phyloP scores from a whole-genome alignment of 2,888 invertebrate species.

The Cantharis lateralis region DNA sequence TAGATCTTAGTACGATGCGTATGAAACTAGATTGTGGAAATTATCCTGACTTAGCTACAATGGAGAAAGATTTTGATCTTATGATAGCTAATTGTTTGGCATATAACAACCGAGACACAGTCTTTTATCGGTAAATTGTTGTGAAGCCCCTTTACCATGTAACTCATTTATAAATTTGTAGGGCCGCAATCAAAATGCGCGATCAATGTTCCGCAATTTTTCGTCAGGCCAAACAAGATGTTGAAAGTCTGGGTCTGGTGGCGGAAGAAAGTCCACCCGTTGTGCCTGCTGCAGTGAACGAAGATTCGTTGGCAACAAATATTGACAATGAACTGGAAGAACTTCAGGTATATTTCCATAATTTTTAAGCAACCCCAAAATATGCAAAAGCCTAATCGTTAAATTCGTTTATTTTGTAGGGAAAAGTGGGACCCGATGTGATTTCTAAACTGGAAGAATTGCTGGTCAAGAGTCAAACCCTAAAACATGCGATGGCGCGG shows the following conservation, averaged over 20 bases:
- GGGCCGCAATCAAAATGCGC: constrained; percentile 85
- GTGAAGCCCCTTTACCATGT: not conserved
- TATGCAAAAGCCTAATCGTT: too few relatives aligned
- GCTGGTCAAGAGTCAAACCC: constrained; percentile 65
- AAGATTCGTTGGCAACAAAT: constrained; percentile 59
- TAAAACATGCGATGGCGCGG: constrained; percentile 63
- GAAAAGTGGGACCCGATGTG: constrained; percentile 51
- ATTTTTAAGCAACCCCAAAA: too few relatives aligned
- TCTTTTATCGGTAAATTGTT: constrained; percentile 77
- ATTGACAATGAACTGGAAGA: constrained; percentile 62
- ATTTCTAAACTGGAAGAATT: constrained; percentile 64
- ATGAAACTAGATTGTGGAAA: constrained; percentile 70
- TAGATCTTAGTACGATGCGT: constrained; percentile 90
- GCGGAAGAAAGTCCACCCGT: constrained; percentile 50
- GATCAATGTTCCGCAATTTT: constrained; percentile 85
- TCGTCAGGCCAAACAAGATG: constrained; percentile 76
- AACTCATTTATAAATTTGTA: constrained; percentile 40
- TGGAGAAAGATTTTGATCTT: constrained; percentile 90
- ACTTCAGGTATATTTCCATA: constrained; percentile 45
- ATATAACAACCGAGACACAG: constrained; percentile 94
- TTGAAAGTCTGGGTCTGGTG: constrained; percentile 65
- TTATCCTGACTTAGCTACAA: constrained; percentile 74
- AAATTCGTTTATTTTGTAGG: too few relatives aligned
- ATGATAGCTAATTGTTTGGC: constrained; percentile 95
- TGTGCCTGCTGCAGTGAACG: constrained; percentile 37